Evolutionary conservation across 1,140 invertebrate genomes (phyloP).

Genomic region (Physella acuta): DNA sequence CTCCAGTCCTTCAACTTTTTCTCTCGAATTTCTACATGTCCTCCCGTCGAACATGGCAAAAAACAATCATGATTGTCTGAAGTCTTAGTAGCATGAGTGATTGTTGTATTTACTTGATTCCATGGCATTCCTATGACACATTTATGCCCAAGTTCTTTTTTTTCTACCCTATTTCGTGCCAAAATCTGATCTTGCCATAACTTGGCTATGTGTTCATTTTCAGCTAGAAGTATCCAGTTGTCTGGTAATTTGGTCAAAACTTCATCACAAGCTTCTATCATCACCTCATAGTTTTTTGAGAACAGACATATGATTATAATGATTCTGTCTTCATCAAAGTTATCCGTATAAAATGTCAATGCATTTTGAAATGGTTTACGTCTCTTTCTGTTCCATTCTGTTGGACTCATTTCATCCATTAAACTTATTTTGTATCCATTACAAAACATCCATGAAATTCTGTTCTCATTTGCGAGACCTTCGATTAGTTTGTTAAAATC

Average conservation of each 20-base stretch:
- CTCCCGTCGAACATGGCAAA: not conserved
- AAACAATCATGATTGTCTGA: not conserved
- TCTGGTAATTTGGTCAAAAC: conserved; percentile 28
- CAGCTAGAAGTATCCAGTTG: conserved; percentile 35
- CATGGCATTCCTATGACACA: conserved; percentile 34
- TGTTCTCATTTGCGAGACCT: conserved; percentile 25
- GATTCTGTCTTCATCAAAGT: conserved; percentile 34
- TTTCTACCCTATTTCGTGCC: conserved; percentile 23
- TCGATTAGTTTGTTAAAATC: conserved; percentile 27
- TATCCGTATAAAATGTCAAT: conserved; percentile 31
- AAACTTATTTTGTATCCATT: conserved; percentile 35
- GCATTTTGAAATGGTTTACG: conserved; percentile 40
- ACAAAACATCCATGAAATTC: conserved; percentile 40
- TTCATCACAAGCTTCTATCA: conserved; percentile 33
- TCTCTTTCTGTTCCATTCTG: conserved; percentile 41
- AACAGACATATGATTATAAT: conserved; percentile 34
- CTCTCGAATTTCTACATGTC: not conserved
- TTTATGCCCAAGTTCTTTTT: conserved; percentile 23
- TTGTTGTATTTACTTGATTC: conserved; percentile 30
- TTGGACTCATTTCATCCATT: conserved; percentile 19
- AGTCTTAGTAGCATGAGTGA: not conserved
- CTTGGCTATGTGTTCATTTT: conserved; percentile 27
- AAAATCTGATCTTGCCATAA: conserved; percentile 27
- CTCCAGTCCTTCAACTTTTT: conserved; percentile 16
- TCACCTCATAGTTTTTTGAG: conserved; percentile 33